Conservation (phyloP, 2,113 vertebrate genomes). For the Nerophis ophidion region DNA sequence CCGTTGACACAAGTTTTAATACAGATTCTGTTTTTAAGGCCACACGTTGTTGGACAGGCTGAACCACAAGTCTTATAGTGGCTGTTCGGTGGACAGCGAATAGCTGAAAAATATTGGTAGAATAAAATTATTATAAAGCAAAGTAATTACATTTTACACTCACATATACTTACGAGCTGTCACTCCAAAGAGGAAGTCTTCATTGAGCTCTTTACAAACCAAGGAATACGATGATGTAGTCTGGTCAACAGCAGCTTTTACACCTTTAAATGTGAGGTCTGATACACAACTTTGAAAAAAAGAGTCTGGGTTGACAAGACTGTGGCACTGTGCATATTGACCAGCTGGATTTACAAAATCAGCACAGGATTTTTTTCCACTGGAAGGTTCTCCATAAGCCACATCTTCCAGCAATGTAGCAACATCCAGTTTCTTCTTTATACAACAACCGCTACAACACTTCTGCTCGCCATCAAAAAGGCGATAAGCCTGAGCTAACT, state of each 20-base stretch:
- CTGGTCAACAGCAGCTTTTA: neutral
- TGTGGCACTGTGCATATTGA: neutral
- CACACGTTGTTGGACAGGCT: slow-evolving; percentile 54
- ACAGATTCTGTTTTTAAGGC: slow-evolving; percentile 19
- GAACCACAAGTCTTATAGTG: slow-evolving; percentile 52
- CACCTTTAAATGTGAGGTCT: slow-evolving; percentile 17
- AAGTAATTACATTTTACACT: neutral
- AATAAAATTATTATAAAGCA: neutral
- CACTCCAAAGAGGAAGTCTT: neutral
- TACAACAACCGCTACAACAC: slow-evolving; percentile 16
- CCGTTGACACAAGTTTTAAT: slow-evolving; percentile 31
- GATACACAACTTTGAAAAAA: slow-evolving; percentile 42
- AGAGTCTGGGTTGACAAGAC: slow-evolving; percentile 12
- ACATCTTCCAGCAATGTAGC: neutral
- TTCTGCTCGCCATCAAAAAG: slow-evolving; percentile 10
- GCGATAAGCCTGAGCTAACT: slow-evolving; percentile 27
- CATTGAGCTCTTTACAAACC: slow-evolving; percentile 10
- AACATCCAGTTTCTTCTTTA: neutral
- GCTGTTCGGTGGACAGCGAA: slow-evolving; percentile 53
- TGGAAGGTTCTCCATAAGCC: neutral
- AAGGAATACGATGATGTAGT: slow-evolving; percentile 9
- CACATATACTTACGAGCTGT: slow-evolving; percentile 11
- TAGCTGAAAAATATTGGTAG: slow-evolving; percentile 21
- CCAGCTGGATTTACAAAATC: slow-evolving; percentile 8
- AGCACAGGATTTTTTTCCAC: neutral